Percentiles rank a stretch among this genome's conserved stretches.
Conservation (phyloP, 37 sponge, comb jelly and placozoan species). For the Tethya wilhelma region DNA sequence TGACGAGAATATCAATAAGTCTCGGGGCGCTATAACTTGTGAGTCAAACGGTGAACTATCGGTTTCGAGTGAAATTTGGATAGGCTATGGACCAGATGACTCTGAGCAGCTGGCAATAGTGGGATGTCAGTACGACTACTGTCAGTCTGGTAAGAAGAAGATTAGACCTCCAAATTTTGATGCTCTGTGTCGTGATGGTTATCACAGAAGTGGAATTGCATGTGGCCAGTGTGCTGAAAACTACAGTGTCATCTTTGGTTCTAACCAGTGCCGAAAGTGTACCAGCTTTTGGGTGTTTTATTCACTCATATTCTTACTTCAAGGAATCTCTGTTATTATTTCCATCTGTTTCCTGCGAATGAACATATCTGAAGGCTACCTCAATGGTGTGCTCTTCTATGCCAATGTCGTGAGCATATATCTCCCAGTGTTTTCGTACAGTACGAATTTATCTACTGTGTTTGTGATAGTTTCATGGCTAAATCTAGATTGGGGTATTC, state of each 20-base stretch:
- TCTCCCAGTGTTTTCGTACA: background rate
- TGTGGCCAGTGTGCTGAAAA: constrained; percentile 48
- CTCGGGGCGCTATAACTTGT: background rate
- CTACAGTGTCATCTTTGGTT: constrained; percentile 43
- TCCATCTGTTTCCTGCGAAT: constrained; percentile 16
- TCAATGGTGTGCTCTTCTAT: constrained; percentile 54
- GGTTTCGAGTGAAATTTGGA: constrained; percentile 26
- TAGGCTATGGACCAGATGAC: constrained; percentile 32
- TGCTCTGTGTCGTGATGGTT: constrained; percentile 20
- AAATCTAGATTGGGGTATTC: constrained; percentile 40
- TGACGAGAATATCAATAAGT: background rate
- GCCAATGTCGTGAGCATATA: constrained; percentile 32
- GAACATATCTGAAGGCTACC: constrained; percentile 45
- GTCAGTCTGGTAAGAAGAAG: background rate
- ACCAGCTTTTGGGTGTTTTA: background rate
- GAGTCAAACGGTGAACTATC: background rate
- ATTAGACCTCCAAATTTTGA: constrained; percentile 22
- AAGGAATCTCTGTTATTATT: constrained; percentile 25
- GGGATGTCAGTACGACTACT: constrained; percentile 32
- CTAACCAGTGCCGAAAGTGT: constrained; percentile 46
- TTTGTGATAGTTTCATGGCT: constrained; percentile 20
- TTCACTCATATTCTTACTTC: constrained; percentile 15
- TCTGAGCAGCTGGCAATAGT: no score
- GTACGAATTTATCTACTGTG: background rate
- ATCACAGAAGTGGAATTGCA: constrained; percentile 25